phyloP scores from a whole-genome alignment of 2,113 vertebrate genomes.

The Camarhynchus parvulus region DNA sequence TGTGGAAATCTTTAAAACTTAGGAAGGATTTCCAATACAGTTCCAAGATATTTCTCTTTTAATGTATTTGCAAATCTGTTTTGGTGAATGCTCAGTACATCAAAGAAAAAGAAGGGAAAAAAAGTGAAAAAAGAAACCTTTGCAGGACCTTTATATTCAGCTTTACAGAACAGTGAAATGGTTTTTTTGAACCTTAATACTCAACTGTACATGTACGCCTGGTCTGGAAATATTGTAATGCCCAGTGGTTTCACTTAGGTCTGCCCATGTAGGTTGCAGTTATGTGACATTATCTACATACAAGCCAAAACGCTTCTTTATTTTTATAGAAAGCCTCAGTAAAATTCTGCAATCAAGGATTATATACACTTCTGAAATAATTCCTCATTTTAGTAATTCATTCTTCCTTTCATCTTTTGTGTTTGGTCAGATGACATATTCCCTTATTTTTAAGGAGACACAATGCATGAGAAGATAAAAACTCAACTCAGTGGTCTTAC shows the following conservation, averaged over 20 bases:
- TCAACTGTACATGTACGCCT: not conserved
- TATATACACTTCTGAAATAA: not conserved
- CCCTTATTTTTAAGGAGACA: not conserved
- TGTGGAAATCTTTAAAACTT: not conserved
- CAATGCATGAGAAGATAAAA: not conserved
- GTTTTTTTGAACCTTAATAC: not conserved
- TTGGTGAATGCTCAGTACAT: not conserved
- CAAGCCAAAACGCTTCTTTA: not conserved
- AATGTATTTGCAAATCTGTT: not conserved
- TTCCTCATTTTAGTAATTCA: not conserved
- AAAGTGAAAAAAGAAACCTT: not conserved
- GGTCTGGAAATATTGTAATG: not conserved
- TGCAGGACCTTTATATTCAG: not conserved
- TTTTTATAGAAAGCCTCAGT: not conserved
- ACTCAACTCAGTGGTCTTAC: not conserved
- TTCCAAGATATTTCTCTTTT: not conserved
- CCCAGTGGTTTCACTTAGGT: not conserved
- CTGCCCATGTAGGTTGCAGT: not conserved
- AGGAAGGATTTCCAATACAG: not conserved
- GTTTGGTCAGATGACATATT: not conserved
- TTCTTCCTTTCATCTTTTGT: not conserved
- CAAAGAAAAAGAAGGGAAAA: accelerated
- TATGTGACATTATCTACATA: not conserved
- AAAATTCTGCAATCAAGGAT: not conserved
- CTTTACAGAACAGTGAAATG: not conserved